Evolutionary conservation across 2,797 vertebrate species (phyloP).

Genomic region (Dallia pectoralis): DNA sequence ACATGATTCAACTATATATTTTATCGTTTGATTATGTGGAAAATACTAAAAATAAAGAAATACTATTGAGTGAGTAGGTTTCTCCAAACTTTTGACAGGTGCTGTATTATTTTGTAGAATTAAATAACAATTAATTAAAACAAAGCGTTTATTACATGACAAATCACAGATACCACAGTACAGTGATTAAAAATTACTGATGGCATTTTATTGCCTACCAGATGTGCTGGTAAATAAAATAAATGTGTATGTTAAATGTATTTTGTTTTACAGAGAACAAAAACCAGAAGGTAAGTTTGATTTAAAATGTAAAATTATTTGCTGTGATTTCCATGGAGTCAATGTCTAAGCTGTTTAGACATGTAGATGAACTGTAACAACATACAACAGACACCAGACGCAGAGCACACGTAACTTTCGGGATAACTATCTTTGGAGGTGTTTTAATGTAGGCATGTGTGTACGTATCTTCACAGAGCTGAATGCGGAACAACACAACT

Average conservation of each 20-base stretch:
- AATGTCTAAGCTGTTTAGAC: not conserved
- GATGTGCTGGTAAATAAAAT: not conserved
- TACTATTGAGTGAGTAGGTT: too few species aligned
- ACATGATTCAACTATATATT: too few species aligned
- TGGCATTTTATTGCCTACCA: not conserved
- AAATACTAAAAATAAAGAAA: too few species aligned
- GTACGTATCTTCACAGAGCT: slow-evolving; percentile 12
- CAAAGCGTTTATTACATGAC: too few species aligned
- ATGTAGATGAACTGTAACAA: not conserved
- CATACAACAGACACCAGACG: not conserved
- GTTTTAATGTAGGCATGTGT: not conserved
- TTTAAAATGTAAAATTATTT: not conserved
- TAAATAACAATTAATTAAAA: too few species aligned
- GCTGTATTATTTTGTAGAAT: too few species aligned
- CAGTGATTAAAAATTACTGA: too few species aligned
- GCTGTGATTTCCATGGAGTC: not conserved
- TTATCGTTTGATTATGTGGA: too few species aligned
- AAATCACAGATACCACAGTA: too few species aligned
- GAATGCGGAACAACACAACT: slow-evolving; percentile 12
- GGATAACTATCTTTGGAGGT: not conserved
- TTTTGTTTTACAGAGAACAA: slow-evolving; percentile 1
- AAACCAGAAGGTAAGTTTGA: slow-evolving; percentile 2
- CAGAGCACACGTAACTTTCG: not conserved
- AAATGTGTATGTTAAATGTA: not conserved
- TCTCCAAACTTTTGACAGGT: too few species aligned